Evolutionary conservation across 1,140 invertebrate species (phyloP), one percentile per base, ranked within the genome.

Genomic region (Aricia agestis): DNA sequence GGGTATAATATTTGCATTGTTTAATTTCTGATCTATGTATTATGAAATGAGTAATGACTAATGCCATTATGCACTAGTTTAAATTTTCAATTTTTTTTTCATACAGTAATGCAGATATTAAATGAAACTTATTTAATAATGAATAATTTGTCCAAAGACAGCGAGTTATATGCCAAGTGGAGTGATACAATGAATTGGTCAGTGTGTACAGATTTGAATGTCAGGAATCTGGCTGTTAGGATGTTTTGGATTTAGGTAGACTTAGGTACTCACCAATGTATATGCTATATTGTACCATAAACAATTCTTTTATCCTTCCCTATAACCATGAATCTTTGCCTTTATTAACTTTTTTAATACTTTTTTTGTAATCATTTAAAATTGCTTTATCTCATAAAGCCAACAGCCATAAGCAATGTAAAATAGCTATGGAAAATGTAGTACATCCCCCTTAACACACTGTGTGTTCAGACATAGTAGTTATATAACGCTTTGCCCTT

Each of bases 81-180:
- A 63, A 63, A 18, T 11, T 63, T 63, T 19, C 9, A 63, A 9
- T 63, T 10, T 3, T 52, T 13, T 52, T 13, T 52, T 17, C 67
- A 58, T 65, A 72, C 72, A 25, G 11, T 67, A 58, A 31, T 71
- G 58, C 41, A 15, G 2, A 42, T 63, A 61, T 67, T 45, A 71
- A 71, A 41, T 73, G 59, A 63, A 63, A 63, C 18, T 18, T 63
- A 63, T 63, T 63, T 71, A 79, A 78, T 78, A 66, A 80, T 68
- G 18, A 67, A 67, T 79, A 73, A 69, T 80, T 78, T 78, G 69
- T 77, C 72, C 72, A 72, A 76, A 77, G 77, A 80, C 76, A 76
- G 80, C 76, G 45, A 70, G 72, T 70, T 69, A 69, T 76, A 72
- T 68, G 69, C 67, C 76, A 77, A 77, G 78, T 65, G 74, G 70